phyloP scores from a whole-genome alignment of 1,140 invertebrate genomes.

The Pollicipes pollicipes region DNA sequence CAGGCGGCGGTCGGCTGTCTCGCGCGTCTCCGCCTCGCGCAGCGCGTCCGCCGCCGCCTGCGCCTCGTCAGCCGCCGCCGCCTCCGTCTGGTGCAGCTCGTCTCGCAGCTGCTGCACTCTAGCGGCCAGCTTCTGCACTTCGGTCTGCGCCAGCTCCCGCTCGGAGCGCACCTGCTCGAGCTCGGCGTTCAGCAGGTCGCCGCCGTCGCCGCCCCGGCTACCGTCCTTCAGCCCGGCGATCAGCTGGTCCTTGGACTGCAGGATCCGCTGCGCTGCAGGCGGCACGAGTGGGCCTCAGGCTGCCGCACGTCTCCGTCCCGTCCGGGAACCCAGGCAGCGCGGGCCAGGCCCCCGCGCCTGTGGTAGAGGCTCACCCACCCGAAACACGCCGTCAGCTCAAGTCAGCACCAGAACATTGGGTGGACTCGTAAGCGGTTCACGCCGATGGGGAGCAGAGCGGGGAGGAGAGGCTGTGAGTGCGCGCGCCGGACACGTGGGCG shows the following conservation, averaged over 20 bases:
- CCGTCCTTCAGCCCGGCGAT: conserved; percentile 43
- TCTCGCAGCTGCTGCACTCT: conserved; percentile 34
- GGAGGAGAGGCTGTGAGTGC: too few species aligned
- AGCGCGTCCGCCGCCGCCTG: not conserved
- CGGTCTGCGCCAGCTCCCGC: conserved; percentile 39
- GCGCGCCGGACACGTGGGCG: too few species aligned
- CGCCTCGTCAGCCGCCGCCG: conserved; percentile 24
- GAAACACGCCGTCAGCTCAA: too few species aligned
- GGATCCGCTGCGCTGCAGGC: conserved; percentile 42
- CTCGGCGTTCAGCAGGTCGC: conserved; percentile 22
- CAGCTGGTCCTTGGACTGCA: conserved; percentile 56
- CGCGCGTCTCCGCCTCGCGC: conserved; percentile 24
- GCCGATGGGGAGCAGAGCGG: too few species aligned
- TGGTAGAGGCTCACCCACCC: too few species aligned
- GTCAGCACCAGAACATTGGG: too few species aligned
- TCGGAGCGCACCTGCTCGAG: conserved; percentile 37
- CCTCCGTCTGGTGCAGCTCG: conserved; percentile 35
- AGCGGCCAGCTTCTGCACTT: conserved; percentile 36
- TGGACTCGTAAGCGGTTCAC: too few species aligned
- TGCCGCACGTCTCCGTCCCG: too few species aligned
- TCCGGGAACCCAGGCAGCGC: too few species aligned
- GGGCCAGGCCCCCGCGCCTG: too few species aligned
- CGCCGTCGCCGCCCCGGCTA: conserved; percentile 27
- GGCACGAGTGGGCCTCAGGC: too few species aligned
- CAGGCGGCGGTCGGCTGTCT: conserved; percentile 21